Percentiles rank a stretch among this genome's conserved stretches.
phyloP scores from a whole-genome alignment of 2,888 invertebrate genomes.

The Bedellia somnulentella region DNA sequence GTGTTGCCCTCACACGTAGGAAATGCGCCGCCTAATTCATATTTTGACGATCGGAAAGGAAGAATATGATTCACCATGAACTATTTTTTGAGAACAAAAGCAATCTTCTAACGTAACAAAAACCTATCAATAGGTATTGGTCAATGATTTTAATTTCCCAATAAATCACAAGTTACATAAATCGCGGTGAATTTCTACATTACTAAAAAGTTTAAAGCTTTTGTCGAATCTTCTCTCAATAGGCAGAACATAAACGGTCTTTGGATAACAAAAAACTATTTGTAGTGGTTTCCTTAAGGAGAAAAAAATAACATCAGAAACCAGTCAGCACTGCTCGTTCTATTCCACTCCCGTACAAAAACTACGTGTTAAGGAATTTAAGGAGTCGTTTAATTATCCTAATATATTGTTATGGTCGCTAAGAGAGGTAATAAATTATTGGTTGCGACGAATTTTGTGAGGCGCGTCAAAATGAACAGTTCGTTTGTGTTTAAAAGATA shows the following conservation, averaged over 20 bases:
- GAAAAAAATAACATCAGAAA: conserved; percentile 45
- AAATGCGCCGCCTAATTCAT: conserved; percentile 30
- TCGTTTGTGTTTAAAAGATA: too few relatives aligned
- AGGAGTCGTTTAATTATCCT: conserved; percentile 61
- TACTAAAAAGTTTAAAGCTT: too few relatives aligned
- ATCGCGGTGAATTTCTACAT: too few relatives aligned
- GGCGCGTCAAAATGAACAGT: too few relatives aligned
- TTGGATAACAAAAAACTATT: conserved; percentile 49
- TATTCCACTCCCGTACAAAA: conserved; percentile 52
- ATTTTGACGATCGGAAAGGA: too few relatives aligned
- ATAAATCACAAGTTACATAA: too few relatives aligned
- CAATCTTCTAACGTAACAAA: too few relatives aligned
- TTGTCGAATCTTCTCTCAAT: too few relatives aligned
- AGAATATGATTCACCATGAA: too few relatives aligned
- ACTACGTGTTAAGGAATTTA: conserved; percentile 59
- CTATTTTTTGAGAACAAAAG: too few relatives aligned
- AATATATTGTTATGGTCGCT: conserved; percentile 57
- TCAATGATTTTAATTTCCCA: too few relatives aligned
- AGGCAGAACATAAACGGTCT: conserved; percentile 40
- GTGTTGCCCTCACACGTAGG: conserved; percentile 21
- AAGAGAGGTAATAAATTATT: conserved; percentile 53
- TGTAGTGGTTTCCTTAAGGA: conserved; percentile 53
- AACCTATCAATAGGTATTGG: too few relatives aligned
- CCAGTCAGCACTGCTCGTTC: conserved; percentile 57
- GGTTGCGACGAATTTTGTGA: conserved; percentile 23